Conservation (phyloP, 2,113 vertebrate species). For the Lepidothrix coronata region DNA sequence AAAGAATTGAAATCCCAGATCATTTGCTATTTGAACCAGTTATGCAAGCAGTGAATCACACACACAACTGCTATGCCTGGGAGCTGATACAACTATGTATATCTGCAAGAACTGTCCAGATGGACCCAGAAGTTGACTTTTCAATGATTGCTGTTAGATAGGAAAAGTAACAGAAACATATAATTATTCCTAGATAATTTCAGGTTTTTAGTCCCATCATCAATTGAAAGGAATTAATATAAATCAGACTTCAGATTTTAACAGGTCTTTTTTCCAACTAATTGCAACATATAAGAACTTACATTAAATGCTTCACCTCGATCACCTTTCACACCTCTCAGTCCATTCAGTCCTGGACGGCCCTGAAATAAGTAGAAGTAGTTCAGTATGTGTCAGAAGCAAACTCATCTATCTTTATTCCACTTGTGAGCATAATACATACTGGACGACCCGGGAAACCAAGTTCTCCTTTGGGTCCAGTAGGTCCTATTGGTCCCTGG, state of each 20-base stretch:
- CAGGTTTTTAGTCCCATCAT: neutral
- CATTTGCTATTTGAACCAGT: neutral
- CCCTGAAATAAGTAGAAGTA: slow-evolving; percentile 75
- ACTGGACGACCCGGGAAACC: slow-evolving; percentile 91
- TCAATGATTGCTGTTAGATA: neutral
- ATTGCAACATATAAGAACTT: slow-evolving; percentile 48
- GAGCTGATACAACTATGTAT: neutral
- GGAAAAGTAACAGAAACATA: neutral
- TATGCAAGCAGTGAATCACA: neutral
- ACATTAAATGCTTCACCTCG: slow-evolving; percentile 69
- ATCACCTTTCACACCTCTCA: slow-evolving; percentile 87
- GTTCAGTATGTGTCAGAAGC: neutral
- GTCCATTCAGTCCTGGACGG: slow-evolving; percentile 85
- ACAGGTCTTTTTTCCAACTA: neutral
- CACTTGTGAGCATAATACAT: slow-evolving; percentile 58
- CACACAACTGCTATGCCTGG: neutral
- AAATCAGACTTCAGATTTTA: neutral
- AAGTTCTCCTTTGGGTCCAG: slow-evolving; percentile 89
- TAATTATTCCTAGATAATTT: neutral
- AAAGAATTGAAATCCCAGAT: neutral
- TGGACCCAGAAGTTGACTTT: neutral
- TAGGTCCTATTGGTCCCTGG: slow-evolving; percentile 89
- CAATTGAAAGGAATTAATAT: neutral
- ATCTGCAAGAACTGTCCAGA: neutral
- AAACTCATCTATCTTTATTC: neutral